Evolutionary conservation across 2,113 vertebrate genomes (phyloP).

Genomic region (Podarcis muralis): DNA sequence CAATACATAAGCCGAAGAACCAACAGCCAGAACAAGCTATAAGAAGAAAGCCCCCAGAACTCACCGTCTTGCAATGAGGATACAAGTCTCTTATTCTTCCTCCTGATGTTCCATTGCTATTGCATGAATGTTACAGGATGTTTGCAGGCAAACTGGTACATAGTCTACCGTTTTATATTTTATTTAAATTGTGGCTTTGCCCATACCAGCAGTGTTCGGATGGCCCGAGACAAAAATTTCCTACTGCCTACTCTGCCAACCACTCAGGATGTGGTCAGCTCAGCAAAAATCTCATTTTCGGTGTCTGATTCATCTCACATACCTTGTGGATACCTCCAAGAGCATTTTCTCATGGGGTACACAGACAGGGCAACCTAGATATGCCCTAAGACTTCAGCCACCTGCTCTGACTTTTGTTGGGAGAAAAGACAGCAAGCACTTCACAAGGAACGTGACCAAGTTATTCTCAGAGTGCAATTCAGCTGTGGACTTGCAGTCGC

Average conservation of each 20-base stretch:
- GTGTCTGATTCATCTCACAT: conserved; percentile 31
- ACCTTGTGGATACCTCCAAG: background rate
- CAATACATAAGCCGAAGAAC: background rate
- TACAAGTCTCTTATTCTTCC: background rate
- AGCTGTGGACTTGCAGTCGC: background rate
- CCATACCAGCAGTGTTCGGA: background rate
- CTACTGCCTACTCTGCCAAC: conserved; percentile 1
- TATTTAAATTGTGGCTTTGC: background rate
- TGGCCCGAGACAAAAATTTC: background rate
- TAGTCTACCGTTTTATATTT: background rate
- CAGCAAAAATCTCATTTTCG: background rate
- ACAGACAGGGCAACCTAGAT: conserved; percentile 26
- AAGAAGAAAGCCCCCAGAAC: background rate
- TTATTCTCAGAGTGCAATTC: background rate
- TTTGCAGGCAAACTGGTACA: background rate
- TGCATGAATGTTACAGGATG: background rate
- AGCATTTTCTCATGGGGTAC: conserved; percentile 26
- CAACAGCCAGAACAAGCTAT: background rate
- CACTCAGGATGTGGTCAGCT: conserved; percentile 32
- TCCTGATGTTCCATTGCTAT: background rate
- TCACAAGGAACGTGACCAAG: background rate
- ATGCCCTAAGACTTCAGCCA: background rate
- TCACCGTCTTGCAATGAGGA: background rate
- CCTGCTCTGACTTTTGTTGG: background rate
- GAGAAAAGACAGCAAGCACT: background rate